phyloP scores from a whole-genome alignment of 2,888 invertebrate genomes.

The Trisateles emortualis region DNA sequence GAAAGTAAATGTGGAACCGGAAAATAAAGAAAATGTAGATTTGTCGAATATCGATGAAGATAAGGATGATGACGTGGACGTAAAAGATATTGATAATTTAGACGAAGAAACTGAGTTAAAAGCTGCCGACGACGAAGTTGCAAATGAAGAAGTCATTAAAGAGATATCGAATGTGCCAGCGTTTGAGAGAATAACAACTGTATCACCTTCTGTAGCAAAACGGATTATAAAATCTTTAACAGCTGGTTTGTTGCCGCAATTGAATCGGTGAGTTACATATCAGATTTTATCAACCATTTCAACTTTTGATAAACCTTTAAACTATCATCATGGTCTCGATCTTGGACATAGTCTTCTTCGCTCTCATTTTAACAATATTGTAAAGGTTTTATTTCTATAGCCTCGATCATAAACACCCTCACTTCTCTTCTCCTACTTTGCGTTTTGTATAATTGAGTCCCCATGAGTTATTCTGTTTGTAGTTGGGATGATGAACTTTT shows the following conservation, averaged over 20 bases:
- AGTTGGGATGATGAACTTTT: too few species aligned
- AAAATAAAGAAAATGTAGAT: conserved; percentile 46
- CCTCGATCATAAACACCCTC: too few species aligned
- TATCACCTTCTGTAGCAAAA: conserved; percentile 91
- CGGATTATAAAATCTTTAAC: conserved; percentile 91
- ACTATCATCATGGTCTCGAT: too few species aligned
- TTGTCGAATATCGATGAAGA: conserved; percentile 35
- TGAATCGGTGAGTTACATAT: conserved; percentile 87
- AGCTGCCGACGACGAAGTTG: conserved; percentile 73
- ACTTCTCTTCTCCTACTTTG: too few species aligned
- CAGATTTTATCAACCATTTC: background rate
- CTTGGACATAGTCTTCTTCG: too few species aligned
- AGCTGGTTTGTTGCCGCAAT: conserved; percentile 91
- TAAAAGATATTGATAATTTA: conserved; percentile 48
- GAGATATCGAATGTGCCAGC: conserved; percentile 68
- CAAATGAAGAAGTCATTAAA: conserved; percentile 62
- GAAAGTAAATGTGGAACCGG: conserved; percentile 45
- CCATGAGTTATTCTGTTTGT: too few species aligned
- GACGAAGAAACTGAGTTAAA: conserved; percentile 71
- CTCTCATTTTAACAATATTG: too few species aligned
- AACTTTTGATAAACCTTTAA: too few species aligned
- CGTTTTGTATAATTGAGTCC: too few species aligned
- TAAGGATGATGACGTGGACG: conserved; percentile 41
- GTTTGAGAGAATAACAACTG: conserved; percentile 79
- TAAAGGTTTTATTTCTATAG: too few species aligned